A percentile compares a stretch with the other conserved stretches of the same genome.
Evolutionary conservation across 2,888 invertebrate genomes (phyloP).

Genomic region (Copidosoma aretas): DNA sequence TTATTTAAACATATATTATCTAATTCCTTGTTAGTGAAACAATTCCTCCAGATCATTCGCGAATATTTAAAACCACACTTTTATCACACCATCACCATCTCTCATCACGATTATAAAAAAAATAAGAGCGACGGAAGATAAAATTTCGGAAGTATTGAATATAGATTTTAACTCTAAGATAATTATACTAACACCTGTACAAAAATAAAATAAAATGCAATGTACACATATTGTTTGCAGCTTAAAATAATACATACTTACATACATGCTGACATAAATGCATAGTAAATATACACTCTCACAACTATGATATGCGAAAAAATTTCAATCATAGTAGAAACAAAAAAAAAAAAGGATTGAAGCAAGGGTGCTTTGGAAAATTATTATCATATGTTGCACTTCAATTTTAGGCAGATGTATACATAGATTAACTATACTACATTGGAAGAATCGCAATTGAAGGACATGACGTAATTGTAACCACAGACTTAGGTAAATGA

Average conservation of each 20-base stretch:
- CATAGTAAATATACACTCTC: constrained; percentile 21
- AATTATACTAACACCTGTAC: constrained; percentile 28
- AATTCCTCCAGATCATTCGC: constrained; percentile 12
- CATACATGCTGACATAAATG: constrained; percentile 23
- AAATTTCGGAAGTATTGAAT: constrained; percentile 34
- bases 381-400: constrained; percentile 18
- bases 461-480: constrained; percentile 20
- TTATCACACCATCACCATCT: constrained; percentile 4
- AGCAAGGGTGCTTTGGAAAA: constrained; percentile 15
- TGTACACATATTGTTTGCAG: constrained; percentile 23
- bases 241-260: constrained; percentile 30
- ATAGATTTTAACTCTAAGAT: constrained; percentile 17
- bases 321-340: constrained; percentile 20
- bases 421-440: constrained; percentile 5
- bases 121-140: constrained; percentile 35
- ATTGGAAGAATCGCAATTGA: constrained; percentile 24
- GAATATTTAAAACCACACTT: constrained; percentile 13
- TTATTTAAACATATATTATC: constrained; percentile 16
- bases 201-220: constrained; percentile 37
- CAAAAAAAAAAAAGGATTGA: constrained; percentile 22
- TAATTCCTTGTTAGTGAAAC: constrained; percentile 8
- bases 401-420: constrained; percentile 8
- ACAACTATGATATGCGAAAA: constrained; percentile 19
- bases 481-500: constrained; percentile 25
- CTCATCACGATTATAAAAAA: constrained; percentile 11